Base-by-base conservation (phyloP, 2,797 vertebrate genomes). In the Synanceia verrucosa region DNA sequence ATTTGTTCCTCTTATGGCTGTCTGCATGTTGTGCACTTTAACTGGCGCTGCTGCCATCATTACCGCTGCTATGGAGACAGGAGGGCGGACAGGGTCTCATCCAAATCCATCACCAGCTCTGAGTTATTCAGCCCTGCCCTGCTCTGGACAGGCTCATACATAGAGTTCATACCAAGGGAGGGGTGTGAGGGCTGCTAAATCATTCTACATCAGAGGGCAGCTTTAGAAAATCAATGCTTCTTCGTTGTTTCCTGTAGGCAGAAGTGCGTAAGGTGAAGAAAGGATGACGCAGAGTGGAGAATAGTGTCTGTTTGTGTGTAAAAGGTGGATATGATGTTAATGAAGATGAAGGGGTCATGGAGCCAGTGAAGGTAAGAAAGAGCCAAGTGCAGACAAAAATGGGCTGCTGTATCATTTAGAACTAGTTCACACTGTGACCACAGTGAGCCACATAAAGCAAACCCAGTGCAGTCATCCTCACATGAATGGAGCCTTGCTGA, bases 31-130 rank as follows among this genome's bases (percentile, higher is more conserved):
- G 59, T 76, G 77, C 86, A 83, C 86, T 88, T 88, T 89, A 92
- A 90, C 88, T 50, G 73, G 75, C 65, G 63, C 85, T 78, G 85
- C 86, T 88, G 88, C 91, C 90, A 89, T 93, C 85, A 93, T 93
- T 92, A 91, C 78, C 11, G 81, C 87, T 80, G 70, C 86, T 86
- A 83, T 88, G 83, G 90, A 88, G 88, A 91, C 87, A 79, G 81
- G 84, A 91, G 86, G 91, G 89, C 63, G 81, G 85, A 84, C 86
- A 83, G 85, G 81, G 88, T 90, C 88, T 89, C 89, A 84, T 83
- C 87, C 88, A 83, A 90, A 92, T 75, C 84, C 87, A 91, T 91
- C 91, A 88, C 83, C 73, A 43, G 82, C 76, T 86, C 86, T 92
- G 90, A 93, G 88, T 91, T 92, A 91, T 91, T 88, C 89, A 91